Evolutionary conservation across 2,797 vertebrate genomes (phyloP).

Genomic region (Poecile montanus): DNA sequence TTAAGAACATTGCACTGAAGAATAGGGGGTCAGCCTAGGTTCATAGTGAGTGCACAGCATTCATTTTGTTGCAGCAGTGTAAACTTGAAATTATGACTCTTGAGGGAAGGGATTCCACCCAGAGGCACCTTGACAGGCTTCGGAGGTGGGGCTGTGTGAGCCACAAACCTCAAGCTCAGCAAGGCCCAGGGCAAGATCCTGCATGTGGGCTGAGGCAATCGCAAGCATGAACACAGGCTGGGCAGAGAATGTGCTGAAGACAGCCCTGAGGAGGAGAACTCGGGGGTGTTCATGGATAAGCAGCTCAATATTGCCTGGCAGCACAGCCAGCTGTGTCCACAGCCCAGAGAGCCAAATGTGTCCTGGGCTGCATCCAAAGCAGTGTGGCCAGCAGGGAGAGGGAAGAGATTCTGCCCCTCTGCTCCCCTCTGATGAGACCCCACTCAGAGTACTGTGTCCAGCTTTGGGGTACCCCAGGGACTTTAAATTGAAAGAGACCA

Average conservation of each 20-base stretch:
- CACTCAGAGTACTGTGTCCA: not conserved
- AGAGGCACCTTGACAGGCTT: not conserved
- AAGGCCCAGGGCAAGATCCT: not conserved
- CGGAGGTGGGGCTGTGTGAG: not conserved
- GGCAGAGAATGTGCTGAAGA: not conserved
- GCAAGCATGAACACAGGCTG: not conserved
- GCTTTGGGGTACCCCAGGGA: not conserved
- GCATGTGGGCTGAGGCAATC: not conserved
- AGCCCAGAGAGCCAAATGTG: not conserved
- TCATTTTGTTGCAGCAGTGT: not conserved
- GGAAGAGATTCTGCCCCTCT: not conserved
- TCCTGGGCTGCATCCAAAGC: not conserved
- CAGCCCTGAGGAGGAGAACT: not conserved
- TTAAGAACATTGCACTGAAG: not conserved
- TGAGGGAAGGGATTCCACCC: not conserved
- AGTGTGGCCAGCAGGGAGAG: fast-evolving
- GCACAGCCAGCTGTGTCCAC: not conserved
- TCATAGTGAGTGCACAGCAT: not conserved
- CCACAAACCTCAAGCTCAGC: fast-evolving
- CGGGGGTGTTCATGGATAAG: not conserved
- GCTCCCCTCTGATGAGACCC: not conserved
- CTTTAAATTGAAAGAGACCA: not conserved
- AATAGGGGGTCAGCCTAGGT: not conserved
- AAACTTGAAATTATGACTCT: not conserved
- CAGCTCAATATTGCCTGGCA: not conserved